phyloP scores from a whole-genome alignment of 2,113 vertebrate species.

The Ammodytes dubius region DNA sequence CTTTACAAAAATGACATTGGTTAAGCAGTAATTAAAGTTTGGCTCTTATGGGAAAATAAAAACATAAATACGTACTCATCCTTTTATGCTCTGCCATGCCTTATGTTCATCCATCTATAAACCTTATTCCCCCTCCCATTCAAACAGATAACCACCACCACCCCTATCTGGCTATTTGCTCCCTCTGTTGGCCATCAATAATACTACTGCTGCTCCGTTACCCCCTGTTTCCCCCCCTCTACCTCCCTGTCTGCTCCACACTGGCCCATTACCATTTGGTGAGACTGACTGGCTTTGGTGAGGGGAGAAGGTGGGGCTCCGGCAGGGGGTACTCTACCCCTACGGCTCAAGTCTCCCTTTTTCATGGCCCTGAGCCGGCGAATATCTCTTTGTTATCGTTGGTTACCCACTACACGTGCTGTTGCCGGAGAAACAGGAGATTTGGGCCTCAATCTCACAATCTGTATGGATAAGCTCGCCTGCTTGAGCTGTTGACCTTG shows the following conservation, averaged over 20 bases:
- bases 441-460: slow-evolving; percentile 25
- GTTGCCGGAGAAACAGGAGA: slow-evolving; percentile 36
- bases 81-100: background rate
- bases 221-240: slow-evolving; percentile 65
- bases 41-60: too few species aligned
- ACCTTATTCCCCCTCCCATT: slow-evolving; percentile 7
- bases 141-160: slow-evolving; percentile 1
- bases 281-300: slow-evolving; percentile 82
- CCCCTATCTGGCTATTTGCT: slow-evolving; percentile 36
- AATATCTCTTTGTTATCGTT: slow-evolving; percentile 72
- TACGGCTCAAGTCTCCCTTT: slow-evolving; percentile 43
- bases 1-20: background rate
- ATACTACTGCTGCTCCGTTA: slow-evolving; percentile 58
- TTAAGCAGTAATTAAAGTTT: background rate
- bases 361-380: slow-evolving; percentile 24
- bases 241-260: slow-evolving; percentile 63
- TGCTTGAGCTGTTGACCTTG: slow-evolving; percentile 58
- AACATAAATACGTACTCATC: background rate
- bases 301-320: slow-evolving; percentile 85
- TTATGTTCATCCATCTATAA: background rate
- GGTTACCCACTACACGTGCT: slow-evolving; percentile 46
- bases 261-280: slow-evolving; percentile 89
- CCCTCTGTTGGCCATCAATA: slow-evolving; percentile 70
- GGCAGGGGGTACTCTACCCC: slow-evolving; percentile 88
- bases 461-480: slow-evolving; percentile 7